These are phyloP conservation scores for Leptinotarsa juncta DNA, from an alignment of 2,888 invertebrate species.

Conservation along the genomic window DNA sequence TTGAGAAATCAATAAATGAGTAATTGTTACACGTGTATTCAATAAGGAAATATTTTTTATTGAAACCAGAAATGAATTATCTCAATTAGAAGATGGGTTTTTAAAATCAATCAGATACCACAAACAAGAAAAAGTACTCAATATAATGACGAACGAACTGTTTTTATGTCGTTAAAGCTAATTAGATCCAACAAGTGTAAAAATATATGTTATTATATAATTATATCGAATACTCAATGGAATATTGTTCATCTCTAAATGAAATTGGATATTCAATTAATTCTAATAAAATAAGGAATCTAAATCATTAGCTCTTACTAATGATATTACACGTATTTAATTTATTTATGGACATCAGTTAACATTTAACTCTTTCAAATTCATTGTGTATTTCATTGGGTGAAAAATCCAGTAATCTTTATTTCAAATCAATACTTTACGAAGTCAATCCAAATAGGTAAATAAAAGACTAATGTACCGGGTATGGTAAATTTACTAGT, in stretches of 20 bases:
- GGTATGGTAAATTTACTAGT: too few species aligned
- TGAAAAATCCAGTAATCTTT: too few species aligned
- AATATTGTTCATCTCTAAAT: background rate
- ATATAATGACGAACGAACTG: background rate
- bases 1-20: background rate
- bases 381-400: too few species aligned
- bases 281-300: background rate
- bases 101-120: background rate
- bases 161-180: background rate
- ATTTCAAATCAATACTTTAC: too few species aligned
- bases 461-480: too few species aligned
- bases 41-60: background rate
- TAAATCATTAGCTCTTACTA: too few species aligned
- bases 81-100: background rate
- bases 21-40: background rate
- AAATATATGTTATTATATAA: background rate
- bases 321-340: too few species aligned
- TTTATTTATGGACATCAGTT: too few species aligned
- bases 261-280: background rate
- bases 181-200: background rate
- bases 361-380: too few species aligned
- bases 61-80: background rate
- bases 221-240: background rate
- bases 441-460: too few species aligned
- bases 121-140: conserved; percentile 6